phyloP scores from a whole-genome alignment of 2,797 vertebrate species.

The Danio aesculapii region DNA sequence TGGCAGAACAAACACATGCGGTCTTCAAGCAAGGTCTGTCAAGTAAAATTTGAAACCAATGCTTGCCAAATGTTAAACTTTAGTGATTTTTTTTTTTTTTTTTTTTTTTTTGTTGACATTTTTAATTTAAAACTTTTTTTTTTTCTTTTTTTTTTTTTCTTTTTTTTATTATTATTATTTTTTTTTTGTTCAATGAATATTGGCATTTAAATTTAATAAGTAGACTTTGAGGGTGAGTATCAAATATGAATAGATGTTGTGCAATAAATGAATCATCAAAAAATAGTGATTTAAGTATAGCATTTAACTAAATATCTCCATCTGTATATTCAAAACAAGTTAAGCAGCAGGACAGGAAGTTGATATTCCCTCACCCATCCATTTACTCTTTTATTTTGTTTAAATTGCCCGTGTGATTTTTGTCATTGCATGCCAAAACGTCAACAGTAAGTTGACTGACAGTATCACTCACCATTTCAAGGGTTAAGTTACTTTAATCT shows the following conservation, averaged over 20 bases:
- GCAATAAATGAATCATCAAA: not conserved
- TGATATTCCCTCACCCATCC: not conserved
- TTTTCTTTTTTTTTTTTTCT: too few relatives aligned
- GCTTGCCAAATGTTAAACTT: not conserved
- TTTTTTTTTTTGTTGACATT: too few relatives aligned
- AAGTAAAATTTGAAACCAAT: not conserved
- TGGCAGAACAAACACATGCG: constrained; percentile 76
- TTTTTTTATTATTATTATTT: too few relatives aligned
- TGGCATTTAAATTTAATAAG: too few relatives aligned
- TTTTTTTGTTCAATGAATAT: too few relatives aligned
- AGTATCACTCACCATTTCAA: not conserved
- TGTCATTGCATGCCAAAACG: not conserved
- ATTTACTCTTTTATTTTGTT: not conserved
- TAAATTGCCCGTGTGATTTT: constrained; percentile 2
- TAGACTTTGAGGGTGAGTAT: not conserved
- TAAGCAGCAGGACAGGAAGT: not conserved
- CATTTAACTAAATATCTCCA: constrained; percentile 1
- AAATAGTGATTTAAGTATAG: not conserved
- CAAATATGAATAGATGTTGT: not conserved
- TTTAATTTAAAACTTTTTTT: too few relatives aligned
- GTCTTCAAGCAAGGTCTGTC: constrained; percentile 67
- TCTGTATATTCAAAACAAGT: not conserved
- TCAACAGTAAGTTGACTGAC: constrained; percentile 16
- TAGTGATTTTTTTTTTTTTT: too few relatives aligned
- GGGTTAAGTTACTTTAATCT: not conserved